phyloP scores from a whole-genome alignment of 2,888 invertebrate species.

The Spodoptera littoralis region DNA sequence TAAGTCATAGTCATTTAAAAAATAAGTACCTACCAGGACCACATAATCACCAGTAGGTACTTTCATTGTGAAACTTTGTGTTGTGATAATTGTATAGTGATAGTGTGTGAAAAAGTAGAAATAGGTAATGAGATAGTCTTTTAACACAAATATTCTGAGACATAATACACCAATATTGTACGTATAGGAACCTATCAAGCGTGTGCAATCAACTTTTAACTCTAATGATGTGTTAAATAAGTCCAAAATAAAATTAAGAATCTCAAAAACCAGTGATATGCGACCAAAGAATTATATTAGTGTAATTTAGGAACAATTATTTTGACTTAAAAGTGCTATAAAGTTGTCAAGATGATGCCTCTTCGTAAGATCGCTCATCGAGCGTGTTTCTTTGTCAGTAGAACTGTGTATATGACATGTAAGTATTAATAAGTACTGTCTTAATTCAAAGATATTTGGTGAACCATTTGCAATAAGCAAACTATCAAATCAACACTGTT shows the following conservation, averaged over 20 bases:
- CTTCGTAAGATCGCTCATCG: slow-evolving; percentile 79
- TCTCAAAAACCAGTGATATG: slow-evolving; percentile 12
- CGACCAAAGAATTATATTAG: slow-evolving; percentile 11
- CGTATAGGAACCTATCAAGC: no score
- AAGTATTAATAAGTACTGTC: slow-evolving; percentile 62
- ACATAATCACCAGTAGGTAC: slow-evolving; percentile 2
- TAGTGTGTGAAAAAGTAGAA: no score
- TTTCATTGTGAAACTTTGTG: no score
- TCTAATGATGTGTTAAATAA: neutral
- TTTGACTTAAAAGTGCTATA: neutral
- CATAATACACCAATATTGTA: no score
- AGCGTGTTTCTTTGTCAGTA: slow-evolving; percentile 80
- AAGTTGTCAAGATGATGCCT: slow-evolving; percentile 70
- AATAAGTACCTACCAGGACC: slow-evolving; percentile 15
- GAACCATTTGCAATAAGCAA: no score
- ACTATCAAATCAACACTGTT: no score
- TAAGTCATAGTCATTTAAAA: neutral
- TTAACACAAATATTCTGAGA: no score
- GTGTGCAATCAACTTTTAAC: no score
- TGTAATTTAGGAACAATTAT: slow-evolving; percentile 16
- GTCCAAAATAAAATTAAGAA: slow-evolving; percentile 1
- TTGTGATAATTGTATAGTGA: no score
- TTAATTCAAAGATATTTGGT: no score
- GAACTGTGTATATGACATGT: slow-evolving; percentile 85
- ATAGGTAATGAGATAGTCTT: no score